phyloP scores from a whole-genome alignment of 2,888 invertebrate species.

The Scrobipalpa atriplicella region DNA sequence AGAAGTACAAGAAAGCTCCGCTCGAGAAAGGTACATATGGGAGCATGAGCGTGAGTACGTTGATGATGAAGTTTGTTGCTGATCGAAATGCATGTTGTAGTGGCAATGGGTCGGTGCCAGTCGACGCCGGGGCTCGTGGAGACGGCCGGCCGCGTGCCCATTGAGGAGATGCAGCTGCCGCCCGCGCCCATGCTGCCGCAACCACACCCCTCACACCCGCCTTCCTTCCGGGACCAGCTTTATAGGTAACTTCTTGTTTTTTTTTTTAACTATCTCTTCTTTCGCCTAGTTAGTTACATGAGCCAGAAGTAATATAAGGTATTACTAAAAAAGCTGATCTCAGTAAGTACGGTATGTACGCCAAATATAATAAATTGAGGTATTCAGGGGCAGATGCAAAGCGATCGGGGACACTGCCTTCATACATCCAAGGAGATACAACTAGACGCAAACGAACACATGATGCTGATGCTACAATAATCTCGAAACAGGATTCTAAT shows the following conservation, averaged over 20 bases:
- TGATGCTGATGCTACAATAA: conserved; percentile 63
- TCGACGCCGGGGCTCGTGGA: conserved; percentile 98
- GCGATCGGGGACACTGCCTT: conserved; percentile 83
- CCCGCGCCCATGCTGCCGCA: conserved; percentile 67
- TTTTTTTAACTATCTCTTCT: background rate
- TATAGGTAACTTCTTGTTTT: conserved; percentile 69
- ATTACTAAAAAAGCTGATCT: too few species aligned
- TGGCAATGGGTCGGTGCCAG: conserved; percentile 97
- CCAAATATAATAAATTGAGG: conserved; percentile 56
- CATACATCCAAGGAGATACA: conserved; percentile 79
- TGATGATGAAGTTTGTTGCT: conserved; percentile 7
- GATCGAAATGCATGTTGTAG: conserved; percentile 73
- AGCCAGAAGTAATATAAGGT: too few species aligned
- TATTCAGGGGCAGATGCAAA: conserved; percentile 77
- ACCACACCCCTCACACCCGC: conserved; percentile 73
- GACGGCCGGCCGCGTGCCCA: conserved; percentile 93
- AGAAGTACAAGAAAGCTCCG: conserved; percentile 98
- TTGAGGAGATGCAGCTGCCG: conserved; percentile 85
- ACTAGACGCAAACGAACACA: conserved; percentile 66
- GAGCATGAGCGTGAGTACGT: background rate
- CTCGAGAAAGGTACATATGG: conserved; percentile 91
- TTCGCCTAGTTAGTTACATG: too few species aligned
- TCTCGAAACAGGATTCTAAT: conserved; percentile 54
- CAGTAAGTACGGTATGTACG: too few species aligned
- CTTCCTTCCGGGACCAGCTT: conserved; percentile 80